Evolutionary conservation across 2,113 vertebrate species (phyloP).

Genomic region (Lethenteron camtschaticum): DNA sequence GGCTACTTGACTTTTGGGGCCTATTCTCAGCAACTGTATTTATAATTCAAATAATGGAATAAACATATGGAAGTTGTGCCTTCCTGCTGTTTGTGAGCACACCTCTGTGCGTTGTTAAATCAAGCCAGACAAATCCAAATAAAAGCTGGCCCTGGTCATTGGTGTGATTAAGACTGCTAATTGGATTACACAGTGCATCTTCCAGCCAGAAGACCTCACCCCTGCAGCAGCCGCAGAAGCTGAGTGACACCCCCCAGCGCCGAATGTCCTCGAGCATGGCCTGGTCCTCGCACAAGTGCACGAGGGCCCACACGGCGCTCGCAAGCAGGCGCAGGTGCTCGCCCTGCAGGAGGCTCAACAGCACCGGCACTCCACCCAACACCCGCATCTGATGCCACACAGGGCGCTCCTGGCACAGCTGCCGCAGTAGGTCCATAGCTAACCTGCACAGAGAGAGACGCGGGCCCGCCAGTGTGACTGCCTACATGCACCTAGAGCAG

Average conservation of each 20-base stretch:
- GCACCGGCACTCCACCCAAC: slow-evolving; percentile 39
- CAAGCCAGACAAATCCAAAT: too few species aligned
- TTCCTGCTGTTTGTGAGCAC: too few species aligned
- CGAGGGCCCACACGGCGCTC: slow-evolving; percentile 54
- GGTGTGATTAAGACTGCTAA: too few species aligned
- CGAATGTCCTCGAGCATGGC: slow-evolving; percentile 41
- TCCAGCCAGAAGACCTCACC: slow-evolving; percentile 19
- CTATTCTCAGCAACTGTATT: too few species aligned
- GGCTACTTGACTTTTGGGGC: too few species aligned
- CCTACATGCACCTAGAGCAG: not conserved
- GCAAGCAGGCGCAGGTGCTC: slow-evolving; percentile 49
- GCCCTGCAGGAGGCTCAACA: slow-evolving; percentile 50
- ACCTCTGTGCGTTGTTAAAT: too few species aligned
- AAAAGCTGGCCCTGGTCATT: too few species aligned
- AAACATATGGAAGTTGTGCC: too few species aligned
- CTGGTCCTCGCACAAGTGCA: slow-evolving; percentile 58
- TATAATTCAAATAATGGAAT: too few species aligned
- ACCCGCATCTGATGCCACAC: slow-evolving; percentile 48
- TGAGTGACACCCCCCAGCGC: slow-evolving; percentile 62
- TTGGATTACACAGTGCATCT: too few species aligned
- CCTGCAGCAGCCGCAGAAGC: slow-evolving; percentile 43
- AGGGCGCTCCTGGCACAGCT: slow-evolving; percentile 34
- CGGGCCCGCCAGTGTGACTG: not conserved
- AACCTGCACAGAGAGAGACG: slow-evolving; percentile 21
- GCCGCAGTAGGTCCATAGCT: slow-evolving; percentile 43